Evolutionary conservation across 2,113 vertebrate species (phyloP), one percentile per base, ranked within the genome.

Genomic region (Dromas ardeola): DNA sequence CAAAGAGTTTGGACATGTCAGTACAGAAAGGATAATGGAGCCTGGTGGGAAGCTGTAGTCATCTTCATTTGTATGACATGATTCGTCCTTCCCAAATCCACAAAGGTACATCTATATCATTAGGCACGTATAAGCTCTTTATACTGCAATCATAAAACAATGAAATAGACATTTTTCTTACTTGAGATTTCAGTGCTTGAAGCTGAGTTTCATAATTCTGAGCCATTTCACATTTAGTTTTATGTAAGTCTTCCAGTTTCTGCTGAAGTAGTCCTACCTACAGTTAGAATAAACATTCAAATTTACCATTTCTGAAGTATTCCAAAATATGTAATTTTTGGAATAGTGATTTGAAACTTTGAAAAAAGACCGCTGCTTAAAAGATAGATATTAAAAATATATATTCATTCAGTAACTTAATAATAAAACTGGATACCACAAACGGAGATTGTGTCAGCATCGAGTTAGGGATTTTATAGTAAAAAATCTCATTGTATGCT

Each of bases 241-340:
- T 98, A 90, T 98, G 96, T 83, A 98, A 97, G 74, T 95, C 97
- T 97, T 98, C 97, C 96, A 99, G 43, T 62, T 98, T 98, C 95
- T 98, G 97, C 72, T 45, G 97, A 88, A 99, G 98, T 36, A 98
- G 88, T 63, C 88, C 97, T 69, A 98, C 98, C 98, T 99, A 87
- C n/a, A 94, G 86, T 95, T 89, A 95, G 52, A 97, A 97, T 55
- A 95, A 93, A 83, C 30, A 85, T 90, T 87, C 65, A 90, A 71
- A 90, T 93, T 89, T 82, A 50, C 40, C 55, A 95, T 79, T 89
- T 84, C 67, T 66, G 26, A 96, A 86, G 80, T 56, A 73, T 88
- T 87, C 58, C 49, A 87, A 77, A 96, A 16, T 34, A 78, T 3
- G 11, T 34, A 16, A 72, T 78, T 88, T 94, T 81, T 77, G 38